phyloP scores from a whole-genome alignment of 23 tunicate genomes.

The Oikopleura vanhoeffeni region DNA sequence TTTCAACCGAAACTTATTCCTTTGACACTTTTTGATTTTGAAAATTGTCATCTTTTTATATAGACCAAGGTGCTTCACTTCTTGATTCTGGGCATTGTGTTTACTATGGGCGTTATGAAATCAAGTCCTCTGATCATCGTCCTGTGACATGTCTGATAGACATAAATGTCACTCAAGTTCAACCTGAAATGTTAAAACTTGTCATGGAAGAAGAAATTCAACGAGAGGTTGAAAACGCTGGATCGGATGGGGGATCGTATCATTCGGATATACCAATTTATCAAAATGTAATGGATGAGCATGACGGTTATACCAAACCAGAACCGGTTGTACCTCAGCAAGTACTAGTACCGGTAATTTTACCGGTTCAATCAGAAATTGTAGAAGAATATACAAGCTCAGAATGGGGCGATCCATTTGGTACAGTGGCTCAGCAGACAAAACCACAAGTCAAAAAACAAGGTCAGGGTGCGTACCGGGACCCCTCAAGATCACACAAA shows the following conservation, averaged over 20 bases:
- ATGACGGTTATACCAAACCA: not conserved
- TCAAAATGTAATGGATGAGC: not conserved
- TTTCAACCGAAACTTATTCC: too few species aligned
- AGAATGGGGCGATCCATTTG: constrained; percentile 10
- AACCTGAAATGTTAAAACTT: not conserved
- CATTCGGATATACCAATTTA: not conserved
- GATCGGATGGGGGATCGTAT: too few species aligned
- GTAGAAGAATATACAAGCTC: not conserved
- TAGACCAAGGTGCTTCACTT: not conserved
- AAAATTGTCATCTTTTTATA: too few species aligned
- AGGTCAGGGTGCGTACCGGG: too few species aligned
- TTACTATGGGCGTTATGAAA: constrained; percentile 2
- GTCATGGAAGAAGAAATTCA: not conserved
- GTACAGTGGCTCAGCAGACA: not conserved
- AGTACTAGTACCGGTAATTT: not conserved
- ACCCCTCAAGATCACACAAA: too few species aligned
- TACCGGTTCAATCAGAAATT: not conserved
- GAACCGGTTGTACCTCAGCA: not conserved
- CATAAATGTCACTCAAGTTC: not conserved
- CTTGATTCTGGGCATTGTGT: constrained; percentile 4
- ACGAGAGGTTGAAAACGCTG: not conserved
- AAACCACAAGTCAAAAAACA: too few species aligned
- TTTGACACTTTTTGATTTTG: too few species aligned
- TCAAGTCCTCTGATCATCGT: not conserved
- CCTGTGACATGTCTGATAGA: constrained; percentile 1